Conservation (phyloP, 2,888 invertebrate species). For the Biston stratarius region DNA sequence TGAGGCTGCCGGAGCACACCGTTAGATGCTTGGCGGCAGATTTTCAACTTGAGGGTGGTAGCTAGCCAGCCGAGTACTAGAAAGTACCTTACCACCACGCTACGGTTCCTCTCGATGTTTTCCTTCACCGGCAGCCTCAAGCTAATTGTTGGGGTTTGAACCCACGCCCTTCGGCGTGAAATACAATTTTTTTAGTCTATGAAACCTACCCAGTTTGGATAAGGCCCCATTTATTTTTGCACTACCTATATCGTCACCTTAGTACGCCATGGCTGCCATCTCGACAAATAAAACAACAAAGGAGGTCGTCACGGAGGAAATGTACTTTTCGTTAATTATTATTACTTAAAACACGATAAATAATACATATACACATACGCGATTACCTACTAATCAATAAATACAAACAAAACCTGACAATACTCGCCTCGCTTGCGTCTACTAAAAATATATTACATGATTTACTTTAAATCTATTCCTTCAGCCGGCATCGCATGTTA, state of each 20-base stretch:
- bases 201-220: background rate
- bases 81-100: no score
- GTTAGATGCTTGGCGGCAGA: no score
- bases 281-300: slow-evolving; percentile 54
- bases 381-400: slow-evolving; percentile 49
- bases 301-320: slow-evolving; percentile 48
- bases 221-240: background rate
- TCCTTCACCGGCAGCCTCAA: no score
- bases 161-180: no score
- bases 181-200: no score
- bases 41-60: no score
- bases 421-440: slow-evolving; percentile 20
- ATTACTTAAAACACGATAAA: slow-evolving; percentile 74
- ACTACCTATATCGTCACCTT: background rate
- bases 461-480: slow-evolving; percentile 32
- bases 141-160: no score
- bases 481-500: background rate
- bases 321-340: slow-evolving; percentile 55
- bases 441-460: slow-evolving; percentile 45
- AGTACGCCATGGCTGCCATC: background rate
- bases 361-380: slow-evolving; percentile 69
- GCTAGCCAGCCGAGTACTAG: no score
- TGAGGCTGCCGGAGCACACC: no score
- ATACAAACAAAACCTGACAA: slow-evolving; percentile 41
- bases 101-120: no score